Percentiles rank a stretch among this genome's conserved stretches.
Conservation (phyloP, 23 tunicate species). For the Diplosoma virens region DNA sequence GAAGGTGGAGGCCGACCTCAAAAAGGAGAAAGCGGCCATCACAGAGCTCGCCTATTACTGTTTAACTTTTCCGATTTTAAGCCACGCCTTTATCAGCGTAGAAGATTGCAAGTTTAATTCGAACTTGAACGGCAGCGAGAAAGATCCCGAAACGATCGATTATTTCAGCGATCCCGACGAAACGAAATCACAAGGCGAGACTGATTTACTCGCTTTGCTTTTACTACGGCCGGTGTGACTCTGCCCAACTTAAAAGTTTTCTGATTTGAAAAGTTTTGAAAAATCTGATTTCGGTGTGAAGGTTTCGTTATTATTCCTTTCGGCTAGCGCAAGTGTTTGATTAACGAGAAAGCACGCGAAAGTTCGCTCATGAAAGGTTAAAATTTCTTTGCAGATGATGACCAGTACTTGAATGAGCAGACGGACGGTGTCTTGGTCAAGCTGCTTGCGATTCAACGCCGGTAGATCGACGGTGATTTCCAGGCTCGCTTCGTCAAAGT, state of each 20-base stretch:
- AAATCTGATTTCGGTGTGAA: too few species aligned
- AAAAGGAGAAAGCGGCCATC: conserved; percentile 43
- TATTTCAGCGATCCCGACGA: neutral
- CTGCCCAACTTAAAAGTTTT: too few species aligned
- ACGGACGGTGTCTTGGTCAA: conserved; percentile 61
- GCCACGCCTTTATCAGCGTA: conserved; percentile 50
- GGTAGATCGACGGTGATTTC: conserved; percentile 24
- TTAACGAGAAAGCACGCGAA: too few species aligned
- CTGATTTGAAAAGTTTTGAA: too few species aligned
- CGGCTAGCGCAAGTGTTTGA: too few species aligned
- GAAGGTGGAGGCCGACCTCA: conserved; percentile 36
- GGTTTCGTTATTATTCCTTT: too few species aligned
- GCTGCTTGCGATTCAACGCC: conserved; percentile 50
- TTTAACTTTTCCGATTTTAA: conserved; percentile 60
- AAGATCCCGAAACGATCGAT: neutral
- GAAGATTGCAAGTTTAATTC: conserved; percentile 40
- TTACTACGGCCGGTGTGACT: too few species aligned
- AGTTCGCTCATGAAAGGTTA: too few species aligned
- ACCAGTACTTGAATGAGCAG: conserved; percentile 2
- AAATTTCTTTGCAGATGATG: neutral
- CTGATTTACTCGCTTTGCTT: neutral
- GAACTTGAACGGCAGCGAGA: neutral
- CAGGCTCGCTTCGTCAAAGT: too few species aligned
- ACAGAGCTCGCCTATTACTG: conserved; percentile 55
- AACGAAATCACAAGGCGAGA: neutral